A percentile compares a stretch with the other conserved stretches of the same genome.
Evolutionary conservation across 2,888 invertebrate genomes (phyloP).

Genomic region (Physocephala rufipes): DNA sequence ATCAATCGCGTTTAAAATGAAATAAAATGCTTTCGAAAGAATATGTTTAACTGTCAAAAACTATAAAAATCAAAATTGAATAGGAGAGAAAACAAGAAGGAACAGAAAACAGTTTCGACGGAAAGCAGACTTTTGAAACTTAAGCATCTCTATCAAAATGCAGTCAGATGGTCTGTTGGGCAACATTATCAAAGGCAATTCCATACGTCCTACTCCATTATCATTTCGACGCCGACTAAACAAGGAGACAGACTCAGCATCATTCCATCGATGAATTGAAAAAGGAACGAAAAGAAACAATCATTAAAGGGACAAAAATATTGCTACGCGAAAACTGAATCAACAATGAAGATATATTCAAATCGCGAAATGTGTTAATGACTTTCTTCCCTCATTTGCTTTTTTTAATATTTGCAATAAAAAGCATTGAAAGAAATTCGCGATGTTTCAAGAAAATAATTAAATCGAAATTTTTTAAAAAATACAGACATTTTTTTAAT

Average conservation of each 20-base stretch:
- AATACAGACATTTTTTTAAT: not conserved
- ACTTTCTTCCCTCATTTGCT: not conserved
- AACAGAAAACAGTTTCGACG: not conserved
- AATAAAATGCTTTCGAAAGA: constrained; percentile 5
- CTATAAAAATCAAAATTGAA: constrained; percentile 20
- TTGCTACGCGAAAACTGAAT: not conserved
- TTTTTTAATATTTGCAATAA: not conserved
- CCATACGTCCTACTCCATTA: too few species aligned
- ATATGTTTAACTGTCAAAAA: constrained; percentile 3
- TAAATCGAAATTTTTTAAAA: not conserved
- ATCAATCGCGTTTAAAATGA: not conserved
- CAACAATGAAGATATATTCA: not conserved
- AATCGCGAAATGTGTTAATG: not conserved
- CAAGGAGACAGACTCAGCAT: too few species aligned
- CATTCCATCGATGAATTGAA: too few species aligned
- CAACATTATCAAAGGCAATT: too few species aligned
- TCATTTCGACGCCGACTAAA: too few species aligned
- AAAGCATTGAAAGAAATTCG: not conserved
- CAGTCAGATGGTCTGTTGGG: not conserved
- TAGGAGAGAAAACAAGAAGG: not conserved
- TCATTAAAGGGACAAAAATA: too few species aligned
- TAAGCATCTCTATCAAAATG: not conserved
- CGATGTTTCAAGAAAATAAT: not conserved
- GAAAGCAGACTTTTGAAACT: too few species aligned
- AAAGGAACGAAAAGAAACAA: too few species aligned